phyloP scores from a whole-genome alignment of 2,113 vertebrate genomes.

The Typhlomys cinereus region DNA sequence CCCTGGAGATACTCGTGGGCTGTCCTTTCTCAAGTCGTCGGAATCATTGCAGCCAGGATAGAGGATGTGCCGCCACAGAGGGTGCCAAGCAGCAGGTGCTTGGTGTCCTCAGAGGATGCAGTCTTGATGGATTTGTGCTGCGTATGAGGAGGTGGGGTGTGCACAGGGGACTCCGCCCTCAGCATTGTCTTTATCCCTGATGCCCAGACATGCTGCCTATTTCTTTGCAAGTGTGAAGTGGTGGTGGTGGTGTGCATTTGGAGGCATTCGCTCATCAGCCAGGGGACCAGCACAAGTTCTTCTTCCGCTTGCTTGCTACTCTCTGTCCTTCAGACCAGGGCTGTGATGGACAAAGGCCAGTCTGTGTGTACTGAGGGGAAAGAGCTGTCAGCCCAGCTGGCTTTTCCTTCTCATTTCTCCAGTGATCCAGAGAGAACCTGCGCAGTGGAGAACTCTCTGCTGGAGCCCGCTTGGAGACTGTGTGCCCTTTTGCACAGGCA shows the following conservation, averaged over 20 bases:
- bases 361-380: neutral
- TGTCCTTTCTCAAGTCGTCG: neutral
- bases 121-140: neutral
- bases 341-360: neutral
- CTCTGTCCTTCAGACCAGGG: neutral
- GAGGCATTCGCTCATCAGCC: neutral
- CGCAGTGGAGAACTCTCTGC: neutral
- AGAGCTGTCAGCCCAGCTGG: neutral
- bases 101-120: neutral
- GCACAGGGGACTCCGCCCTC: too few relatives aligned
- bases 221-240: neutral
- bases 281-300: neutral
- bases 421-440: neutral
- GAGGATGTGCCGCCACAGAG: neutral
- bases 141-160: neutral
- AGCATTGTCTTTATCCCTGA: neutral
- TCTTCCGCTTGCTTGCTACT: neutral
- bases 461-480: neutral
- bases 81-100: neutral
- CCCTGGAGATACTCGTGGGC: neutral
- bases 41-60: neutral
- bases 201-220: neutral
- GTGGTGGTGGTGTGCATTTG: neutral
- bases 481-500: neutral
- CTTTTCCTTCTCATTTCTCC: neutral